A percentile compares a stretch with the other conserved stretches of the same genome.
Conservation (phyloP, 1,140 invertebrate species). For the Drosophila bifasciata region DNA sequence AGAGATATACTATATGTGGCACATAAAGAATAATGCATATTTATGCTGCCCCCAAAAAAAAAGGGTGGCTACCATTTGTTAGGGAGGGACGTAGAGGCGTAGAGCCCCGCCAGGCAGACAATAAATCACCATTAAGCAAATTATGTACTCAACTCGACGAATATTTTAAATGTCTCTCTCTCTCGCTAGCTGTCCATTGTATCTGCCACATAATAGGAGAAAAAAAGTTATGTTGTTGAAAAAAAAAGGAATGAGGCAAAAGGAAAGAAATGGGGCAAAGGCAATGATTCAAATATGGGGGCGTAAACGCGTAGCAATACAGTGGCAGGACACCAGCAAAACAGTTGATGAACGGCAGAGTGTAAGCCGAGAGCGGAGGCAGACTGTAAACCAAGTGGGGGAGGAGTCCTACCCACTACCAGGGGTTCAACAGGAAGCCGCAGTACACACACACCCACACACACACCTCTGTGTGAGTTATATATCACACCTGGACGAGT, state of each 20-base stretch:
- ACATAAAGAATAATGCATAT: conserved; percentile 56
- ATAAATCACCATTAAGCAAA: conserved; percentile 81
- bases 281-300: conserved; percentile 18
- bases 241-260: neutral
- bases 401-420: too few relatives aligned
- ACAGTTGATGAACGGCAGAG: too few relatives aligned
- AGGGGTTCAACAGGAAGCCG: neutral
- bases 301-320: too few relatives aligned
- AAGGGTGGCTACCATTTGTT: conserved; percentile 56
- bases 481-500: conserved; percentile 8
- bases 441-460: too few relatives aligned
- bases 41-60: conserved; percentile 49
- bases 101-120: conserved; percentile 42
- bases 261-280: conserved; percentile 20
- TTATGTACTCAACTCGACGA: conserved; percentile 76
- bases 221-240: conserved; percentile 20
- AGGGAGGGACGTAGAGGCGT: too few relatives aligned
- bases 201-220: conserved; percentile 31
- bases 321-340: too few relatives aligned
- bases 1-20: conserved; percentile 36
- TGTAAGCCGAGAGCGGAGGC: too few relatives aligned
- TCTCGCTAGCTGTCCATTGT: conserved; percentile 63
- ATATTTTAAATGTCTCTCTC: conserved; percentile 70
- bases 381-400: too few relatives aligned
- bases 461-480: neutral